phyloP scores from a whole-genome alignment of 2,113 vertebrate species.

The Eidolon helvum region DNA sequence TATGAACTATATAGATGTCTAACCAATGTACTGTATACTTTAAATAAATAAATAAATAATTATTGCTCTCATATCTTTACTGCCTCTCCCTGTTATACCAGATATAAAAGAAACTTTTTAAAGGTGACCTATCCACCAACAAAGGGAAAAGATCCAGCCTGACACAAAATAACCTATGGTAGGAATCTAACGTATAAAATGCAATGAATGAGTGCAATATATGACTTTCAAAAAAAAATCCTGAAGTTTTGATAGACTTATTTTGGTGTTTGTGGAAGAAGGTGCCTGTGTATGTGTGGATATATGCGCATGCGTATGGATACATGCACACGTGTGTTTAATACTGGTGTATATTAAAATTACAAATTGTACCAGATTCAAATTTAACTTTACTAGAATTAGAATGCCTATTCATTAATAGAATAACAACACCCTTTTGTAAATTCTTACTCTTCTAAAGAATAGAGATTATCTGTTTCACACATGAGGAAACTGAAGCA shows the following conservation, averaged over 20 bases:
- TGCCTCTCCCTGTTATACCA: not conserved
- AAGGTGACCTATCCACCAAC: not conserved
- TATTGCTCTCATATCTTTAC: not conserved
- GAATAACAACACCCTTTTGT: not conserved
- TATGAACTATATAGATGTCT: too few species aligned
- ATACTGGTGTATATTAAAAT: not conserved
- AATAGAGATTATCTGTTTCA: not conserved
- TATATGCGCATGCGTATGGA: not conserved
- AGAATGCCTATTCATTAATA: constrained; percentile 16
- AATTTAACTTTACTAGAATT: not conserved
- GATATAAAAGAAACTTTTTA: constrained; percentile 25
- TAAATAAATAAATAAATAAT: not conserved
- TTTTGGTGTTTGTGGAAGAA: not conserved
- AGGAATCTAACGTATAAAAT: not conserved
- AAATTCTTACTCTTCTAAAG: not conserved
- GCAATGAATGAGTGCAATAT: not conserved
- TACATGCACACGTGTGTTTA: not conserved
- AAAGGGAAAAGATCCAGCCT: not conserved
- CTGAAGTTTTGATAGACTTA: not conserved
- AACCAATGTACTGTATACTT: too few species aligned
- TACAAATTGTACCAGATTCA: not conserved
- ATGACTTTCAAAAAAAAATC: not conserved
- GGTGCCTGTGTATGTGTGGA: not conserved
- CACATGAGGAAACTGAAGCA: not conserved
- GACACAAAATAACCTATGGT: not conserved